These are phyloP conservation scores for Clarias pachynema DNA, from an alignment of 2,797 vertebrate genomes.

Conservation along the genomic window DNA sequence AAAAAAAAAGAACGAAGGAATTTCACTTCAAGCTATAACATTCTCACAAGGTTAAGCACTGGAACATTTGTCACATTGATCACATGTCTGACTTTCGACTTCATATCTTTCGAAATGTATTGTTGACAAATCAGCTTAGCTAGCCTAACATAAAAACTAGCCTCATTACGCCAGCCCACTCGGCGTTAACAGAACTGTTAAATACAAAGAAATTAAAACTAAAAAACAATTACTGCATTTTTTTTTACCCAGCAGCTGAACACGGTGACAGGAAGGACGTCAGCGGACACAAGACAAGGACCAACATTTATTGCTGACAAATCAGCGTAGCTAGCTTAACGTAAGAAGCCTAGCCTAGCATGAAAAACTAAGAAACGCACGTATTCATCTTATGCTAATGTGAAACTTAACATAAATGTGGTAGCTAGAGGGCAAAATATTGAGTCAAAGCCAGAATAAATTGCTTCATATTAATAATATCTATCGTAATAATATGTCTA, in stretches of 20 bases:
- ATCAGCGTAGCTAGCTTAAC: not conserved
- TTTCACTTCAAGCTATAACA: not conserved
- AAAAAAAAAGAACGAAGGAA: not conserved
- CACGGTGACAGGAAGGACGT: not conserved
- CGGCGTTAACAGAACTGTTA: constrained; percentile 60
- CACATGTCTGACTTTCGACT: not conserved
- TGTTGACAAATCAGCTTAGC: not conserved
- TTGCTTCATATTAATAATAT: constrained; percentile 30
- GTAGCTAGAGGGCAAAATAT: not conserved
- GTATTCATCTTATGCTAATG: constrained; percentile 23
- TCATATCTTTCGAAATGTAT: not conserved
- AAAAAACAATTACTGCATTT: constrained; percentile 80
- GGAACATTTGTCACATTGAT: not conserved
- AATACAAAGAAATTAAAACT: constrained; percentile 85
- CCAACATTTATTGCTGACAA: not conserved
- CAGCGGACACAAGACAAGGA: not conserved
- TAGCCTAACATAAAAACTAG: not conserved
- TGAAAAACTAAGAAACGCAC: constrained; percentile 3
- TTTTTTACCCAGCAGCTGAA: constrained; percentile 41
- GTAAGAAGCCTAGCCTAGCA: not conserved
- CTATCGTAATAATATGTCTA: constrained; percentile 15
- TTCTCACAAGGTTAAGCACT: not conserved
- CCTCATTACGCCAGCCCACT: constrained; percentile 59
- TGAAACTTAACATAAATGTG: not conserved
- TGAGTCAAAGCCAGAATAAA: constrained; percentile 26